Evolutionary conservation across 2,888 invertebrate genomes (phyloP).

Genomic region (Drosophila demipolita): DNA sequence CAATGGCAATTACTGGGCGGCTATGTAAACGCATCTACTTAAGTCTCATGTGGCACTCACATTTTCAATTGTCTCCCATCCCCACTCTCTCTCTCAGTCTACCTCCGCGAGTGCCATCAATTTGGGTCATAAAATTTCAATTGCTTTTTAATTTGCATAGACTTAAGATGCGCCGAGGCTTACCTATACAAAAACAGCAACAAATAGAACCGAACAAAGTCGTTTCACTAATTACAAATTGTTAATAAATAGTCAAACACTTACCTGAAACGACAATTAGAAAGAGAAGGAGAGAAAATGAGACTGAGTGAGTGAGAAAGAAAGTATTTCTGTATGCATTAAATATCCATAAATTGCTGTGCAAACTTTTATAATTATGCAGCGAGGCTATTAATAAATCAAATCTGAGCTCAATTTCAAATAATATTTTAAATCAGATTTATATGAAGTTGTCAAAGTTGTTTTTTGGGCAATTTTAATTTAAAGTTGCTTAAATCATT

Average conservation of each 20-base stretch:
- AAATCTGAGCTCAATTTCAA: conserved; percentile 5
- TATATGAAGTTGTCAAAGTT: background rate
- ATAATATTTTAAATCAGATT: background rate
- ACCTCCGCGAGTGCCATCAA: conserved; percentile 53
- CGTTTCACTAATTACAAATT: conserved; percentile 69
- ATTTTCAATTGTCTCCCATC: conserved; percentile 68
- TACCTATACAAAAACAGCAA: conserved; percentile 38
- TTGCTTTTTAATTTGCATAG: conserved; percentile 79
- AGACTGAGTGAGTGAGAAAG: background rate
- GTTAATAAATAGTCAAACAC: conserved; percentile 71
- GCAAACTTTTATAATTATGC: conserved; percentile 45
- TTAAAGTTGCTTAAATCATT: background rate
- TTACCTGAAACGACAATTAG: conserved; percentile 61
- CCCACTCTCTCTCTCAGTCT: no score
- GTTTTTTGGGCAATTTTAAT: background rate
- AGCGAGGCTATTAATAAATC: conserved; percentile 12
- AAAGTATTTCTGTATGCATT: conserved; percentile 40
- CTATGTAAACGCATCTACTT: conserved; percentile 36
- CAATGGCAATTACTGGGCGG: conserved; percentile 45
- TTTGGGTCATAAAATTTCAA: conserved; percentile 76
- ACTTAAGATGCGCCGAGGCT: conserved; percentile 50
- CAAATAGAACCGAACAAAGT: conserved; percentile 35
- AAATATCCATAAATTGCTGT: conserved; percentile 45
- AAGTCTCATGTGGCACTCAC: conserved; percentile 69
- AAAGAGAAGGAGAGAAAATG: background rate